Evolutionary conservation across 2,888 invertebrate genomes (phyloP), one percentile per base, ranked within the genome.

Genomic region (Protodeltote pygarga): DNA sequence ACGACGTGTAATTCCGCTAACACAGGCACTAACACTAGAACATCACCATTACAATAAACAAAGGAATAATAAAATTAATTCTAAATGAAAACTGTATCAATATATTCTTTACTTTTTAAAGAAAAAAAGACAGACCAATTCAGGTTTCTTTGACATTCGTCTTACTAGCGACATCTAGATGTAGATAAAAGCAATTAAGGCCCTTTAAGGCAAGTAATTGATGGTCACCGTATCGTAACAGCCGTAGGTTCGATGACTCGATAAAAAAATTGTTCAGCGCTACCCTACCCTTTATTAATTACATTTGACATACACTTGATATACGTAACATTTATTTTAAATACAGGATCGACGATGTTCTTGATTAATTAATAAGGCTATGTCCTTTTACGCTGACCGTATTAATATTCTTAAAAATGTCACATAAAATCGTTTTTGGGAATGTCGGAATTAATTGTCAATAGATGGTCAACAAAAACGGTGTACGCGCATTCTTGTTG

Each of bases 181-280:
- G 67, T 55, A 69, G 84, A 86, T 86, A 85, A 81, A 64, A 63
- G 79, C 75, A 86, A 86, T 87, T 87, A 86, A 83, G 74, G 51
- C 55, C 72, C 65, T 79, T 75, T 75, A 78, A 74, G 77, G 73
- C 50, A 62, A 21, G 57, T 81, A 83, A 85, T 84, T 81, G 80
- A 83, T 79, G 74, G 65, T 45, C 71, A 71, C 46, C 67, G 73
- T 67, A 65, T 61, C 58, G 53, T 48, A 54, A 65, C 61, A 42
- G 24, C 11, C 33, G 31, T 38, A 20, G 45, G 66, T 65, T 65
- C 67, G 73, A 79, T 71, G 75, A 58, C 71, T 71, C 58, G 19
- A 27, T 40, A 51, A 47, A 61, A 67, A 72, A 65, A 54, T 5
- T 40, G 24, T 46, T 31, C 31, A 34, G 49, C 41, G 50, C 24